Conservation (phyloP, 2,113 vertebrate genomes). For the Cercopithecus mona region DNA sequence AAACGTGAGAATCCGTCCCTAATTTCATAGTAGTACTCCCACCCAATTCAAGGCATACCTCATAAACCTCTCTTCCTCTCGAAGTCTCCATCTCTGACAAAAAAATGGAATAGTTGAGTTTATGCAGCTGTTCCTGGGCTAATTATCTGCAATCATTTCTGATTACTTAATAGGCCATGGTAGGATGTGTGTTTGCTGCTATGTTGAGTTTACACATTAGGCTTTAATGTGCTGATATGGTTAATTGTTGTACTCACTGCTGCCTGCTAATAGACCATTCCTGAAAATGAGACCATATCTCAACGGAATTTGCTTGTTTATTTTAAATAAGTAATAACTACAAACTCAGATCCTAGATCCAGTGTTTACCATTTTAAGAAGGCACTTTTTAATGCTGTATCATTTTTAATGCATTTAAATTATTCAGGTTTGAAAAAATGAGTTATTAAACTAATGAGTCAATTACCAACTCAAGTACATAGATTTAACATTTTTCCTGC, state of each 20-base stretch:
- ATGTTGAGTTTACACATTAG: constrained; percentile 65
- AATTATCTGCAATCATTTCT: constrained; percentile 74
- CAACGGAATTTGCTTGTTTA: constrained; percentile 64
- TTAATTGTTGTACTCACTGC: constrained; percentile 72
- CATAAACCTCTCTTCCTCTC: constrained; percentile 49
- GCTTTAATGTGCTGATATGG: constrained; percentile 68
- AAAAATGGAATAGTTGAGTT: constrained; percentile 62
- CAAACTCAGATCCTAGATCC: constrained; percentile 50
- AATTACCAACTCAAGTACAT: constrained; percentile 58
- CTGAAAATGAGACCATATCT: constrained; percentile 74
- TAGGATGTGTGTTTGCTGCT: constrained; percentile 59
- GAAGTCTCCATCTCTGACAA: constrained; percentile 64
- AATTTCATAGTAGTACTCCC: neutral
- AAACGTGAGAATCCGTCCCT: neutral
- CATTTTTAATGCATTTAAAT: constrained; percentile 73
- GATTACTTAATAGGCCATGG: constrained; percentile 68
- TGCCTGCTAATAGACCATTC: constrained; percentile 75
- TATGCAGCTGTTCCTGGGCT: constrained; percentile 73
- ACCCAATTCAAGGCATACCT: constrained; percentile 31
- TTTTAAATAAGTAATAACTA: constrained; percentile 77
- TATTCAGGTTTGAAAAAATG: constrained; percentile 67
- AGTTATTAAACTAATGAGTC: constrained; percentile 64
- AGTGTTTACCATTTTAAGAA: constrained; percentile 62
- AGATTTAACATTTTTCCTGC: constrained; percentile 59
- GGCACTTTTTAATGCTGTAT: constrained; percentile 62